Evolutionary conservation across 2,113 vertebrate genomes (phyloP).

Genomic region (Thunnus thynnus): DNA sequence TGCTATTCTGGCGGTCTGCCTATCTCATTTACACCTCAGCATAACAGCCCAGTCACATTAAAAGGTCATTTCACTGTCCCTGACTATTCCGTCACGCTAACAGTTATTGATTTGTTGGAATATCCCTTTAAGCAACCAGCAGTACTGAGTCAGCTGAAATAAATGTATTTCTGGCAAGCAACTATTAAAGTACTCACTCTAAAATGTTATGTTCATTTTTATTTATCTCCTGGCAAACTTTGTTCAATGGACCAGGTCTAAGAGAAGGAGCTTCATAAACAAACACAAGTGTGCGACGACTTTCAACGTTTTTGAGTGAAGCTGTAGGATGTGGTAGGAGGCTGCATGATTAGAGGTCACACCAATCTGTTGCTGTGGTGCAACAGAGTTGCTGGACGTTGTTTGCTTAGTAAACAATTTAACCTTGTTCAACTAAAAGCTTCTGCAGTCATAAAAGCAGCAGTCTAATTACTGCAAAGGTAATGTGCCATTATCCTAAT

Average conservation of each 20-base stretch:
- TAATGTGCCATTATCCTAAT: background rate
- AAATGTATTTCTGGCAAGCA: slow-evolving; percentile 59
- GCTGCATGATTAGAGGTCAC: background rate
- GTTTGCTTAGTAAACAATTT: slow-evolving; percentile 6
- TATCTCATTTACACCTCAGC: slow-evolving; percentile 76
- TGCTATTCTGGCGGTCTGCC: slow-evolving; percentile 65
- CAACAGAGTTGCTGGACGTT: background rate
- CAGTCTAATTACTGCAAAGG: background rate
- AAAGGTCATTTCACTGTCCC: slow-evolving; percentile 77
- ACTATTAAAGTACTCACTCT: slow-evolving; percentile 54
- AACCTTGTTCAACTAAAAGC: background rate
- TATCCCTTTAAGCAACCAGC: slow-evolving; percentile 74
- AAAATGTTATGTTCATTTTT: slow-evolving; percentile 47
- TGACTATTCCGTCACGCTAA: slow-evolving; percentile 75
- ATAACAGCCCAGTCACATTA: slow-evolving; percentile 77
- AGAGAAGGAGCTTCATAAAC: slow-evolving; percentile 29
- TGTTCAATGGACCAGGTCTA: slow-evolving; percentile 42
- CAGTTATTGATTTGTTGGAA: slow-evolving; percentile 77
- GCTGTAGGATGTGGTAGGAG: background rate
- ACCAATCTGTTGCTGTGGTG: background rate
- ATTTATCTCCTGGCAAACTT: slow-evolving; percentile 61
- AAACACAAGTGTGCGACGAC: background rate
- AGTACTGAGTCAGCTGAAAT: slow-evolving; percentile 69
- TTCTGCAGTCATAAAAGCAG: background rate
- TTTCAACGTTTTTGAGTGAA: background rate